Evolutionary conservation across 2,888 invertebrate species (phyloP).

Genomic region (Horisme vitalbata): DNA sequence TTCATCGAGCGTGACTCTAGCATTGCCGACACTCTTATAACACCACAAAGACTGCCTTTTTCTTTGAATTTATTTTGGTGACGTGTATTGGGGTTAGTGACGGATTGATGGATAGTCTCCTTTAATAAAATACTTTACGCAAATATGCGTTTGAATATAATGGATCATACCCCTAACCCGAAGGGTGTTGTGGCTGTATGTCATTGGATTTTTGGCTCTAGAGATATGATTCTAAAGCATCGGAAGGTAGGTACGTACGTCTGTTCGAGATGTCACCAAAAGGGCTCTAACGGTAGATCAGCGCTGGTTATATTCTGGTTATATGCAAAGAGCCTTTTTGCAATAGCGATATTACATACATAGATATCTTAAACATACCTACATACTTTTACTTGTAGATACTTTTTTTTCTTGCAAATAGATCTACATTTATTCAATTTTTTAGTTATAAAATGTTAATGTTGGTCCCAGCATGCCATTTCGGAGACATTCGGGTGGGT

Average conservation of each 20-base stretch:
- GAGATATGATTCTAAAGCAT: not conserved
- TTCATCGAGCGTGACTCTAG: not conserved
- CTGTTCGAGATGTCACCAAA: no score
- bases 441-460: no score
- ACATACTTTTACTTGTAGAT: no score
- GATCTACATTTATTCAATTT: no score
- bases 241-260: not conserved
- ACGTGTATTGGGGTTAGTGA: conserved; percentile 53
- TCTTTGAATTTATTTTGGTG: conserved; percentile 29
- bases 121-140: conserved; percentile 55
- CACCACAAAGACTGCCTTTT: conserved; percentile 1
- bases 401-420: no score
- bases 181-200: conserved; percentile 27
- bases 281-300: no score
- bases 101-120: conserved; percentile 56
- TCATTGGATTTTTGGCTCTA: not conserved
- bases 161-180: conserved; percentile 43
- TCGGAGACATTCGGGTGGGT: no score
- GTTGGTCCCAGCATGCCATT: no score
- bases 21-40: conserved; percentile 4
- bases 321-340: no score
- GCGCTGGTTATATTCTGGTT: no score
- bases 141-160: conserved; percentile 49
- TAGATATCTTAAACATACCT: no score
- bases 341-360: no score